Base-by-base conservation (phyloP, 2,888 invertebrate genomes). In the Gryllus longicercus region DNA sequence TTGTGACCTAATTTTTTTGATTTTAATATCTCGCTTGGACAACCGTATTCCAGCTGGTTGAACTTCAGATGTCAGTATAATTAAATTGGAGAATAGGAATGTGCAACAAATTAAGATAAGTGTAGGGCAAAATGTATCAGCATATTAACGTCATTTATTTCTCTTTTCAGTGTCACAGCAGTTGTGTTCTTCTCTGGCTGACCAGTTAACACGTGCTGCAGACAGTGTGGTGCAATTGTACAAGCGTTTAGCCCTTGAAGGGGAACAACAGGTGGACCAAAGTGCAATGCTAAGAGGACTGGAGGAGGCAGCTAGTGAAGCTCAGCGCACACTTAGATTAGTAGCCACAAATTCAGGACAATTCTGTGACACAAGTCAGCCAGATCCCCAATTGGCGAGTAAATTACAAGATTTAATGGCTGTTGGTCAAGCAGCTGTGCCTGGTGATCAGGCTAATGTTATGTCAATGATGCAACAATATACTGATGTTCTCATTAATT, bases 151-250 rank as follows among this genome's bases (percentile, higher is more conserved):
- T 38, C 8, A 38, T 14, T 63, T 63, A 18, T 63, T n/a, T 63
- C 63, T 80, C 82, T 0, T 86, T 86, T 49, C 86, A 92, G 92
- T 91, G 80, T 91, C 91, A 80, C 90, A 90, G 81, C 91, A 91
- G 86, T 86, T 91, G 82, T 91, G 91, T 83, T 87, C 88, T 83
- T 91, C 91, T 85, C 89, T 91, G 82, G 91, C 91, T 79, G 89
- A 90, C 82, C 91, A 91, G 85, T 86, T 93, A 82, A 92, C 91
- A 12, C 89, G 89, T 83, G 91, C 93, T 0, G 92, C 93, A 4
- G 90, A 92, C 83, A 92, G 92, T 84, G 92, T 94, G 75, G 92
- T 92, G 3, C 92, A 92, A 85, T 88, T 94, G 78, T 93, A 93
- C 86, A 90, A 92, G 81, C 90, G 92, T 80, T 86, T 94, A 81